Percentiles rank a stretch among this genome's conserved stretches.
phyloP scores from a whole-genome alignment of 2,113 vertebrate genomes.

The Promerops cafer region DNA sequence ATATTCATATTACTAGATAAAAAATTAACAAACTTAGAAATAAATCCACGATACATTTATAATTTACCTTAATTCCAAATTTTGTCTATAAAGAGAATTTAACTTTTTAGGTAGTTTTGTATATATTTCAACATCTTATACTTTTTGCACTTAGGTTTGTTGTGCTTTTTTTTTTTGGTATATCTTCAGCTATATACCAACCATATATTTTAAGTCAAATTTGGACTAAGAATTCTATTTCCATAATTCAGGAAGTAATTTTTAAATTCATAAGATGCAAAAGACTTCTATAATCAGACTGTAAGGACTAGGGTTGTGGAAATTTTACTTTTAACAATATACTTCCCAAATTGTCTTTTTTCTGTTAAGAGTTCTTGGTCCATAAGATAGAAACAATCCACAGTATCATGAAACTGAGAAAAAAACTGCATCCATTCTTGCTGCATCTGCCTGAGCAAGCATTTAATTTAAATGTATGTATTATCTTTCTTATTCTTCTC shows the following conservation, averaged over 20 bases:
- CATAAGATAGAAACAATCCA: background rate
- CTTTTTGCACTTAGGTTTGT: background rate
- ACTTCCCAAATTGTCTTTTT: background rate
- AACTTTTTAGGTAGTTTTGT: background rate
- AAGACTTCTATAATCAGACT: background rate
- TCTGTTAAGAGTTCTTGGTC: background rate
- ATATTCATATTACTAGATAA: background rate
- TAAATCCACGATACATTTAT: background rate
- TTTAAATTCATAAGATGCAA: background rate
- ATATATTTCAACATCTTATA: background rate
- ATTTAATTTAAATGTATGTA: background rate
- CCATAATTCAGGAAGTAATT: background rate
- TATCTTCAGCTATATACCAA: background rate
- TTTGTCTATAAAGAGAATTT: background rate
- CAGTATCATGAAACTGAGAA: background rate
- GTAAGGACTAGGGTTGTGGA: background rate
- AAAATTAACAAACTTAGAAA: background rate
- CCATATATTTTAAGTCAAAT: background rate
- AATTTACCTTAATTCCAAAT: background rate
- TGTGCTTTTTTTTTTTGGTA: accelerated
- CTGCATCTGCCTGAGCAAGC: background rate
- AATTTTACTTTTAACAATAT: background rate
- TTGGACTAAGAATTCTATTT: background rate
- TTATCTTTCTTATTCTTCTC: background rate
- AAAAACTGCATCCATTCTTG: background rate